Evolutionary conservation across 2,888 invertebrate species (phyloP).

Genomic region (Drosophila histrio): DNA sequence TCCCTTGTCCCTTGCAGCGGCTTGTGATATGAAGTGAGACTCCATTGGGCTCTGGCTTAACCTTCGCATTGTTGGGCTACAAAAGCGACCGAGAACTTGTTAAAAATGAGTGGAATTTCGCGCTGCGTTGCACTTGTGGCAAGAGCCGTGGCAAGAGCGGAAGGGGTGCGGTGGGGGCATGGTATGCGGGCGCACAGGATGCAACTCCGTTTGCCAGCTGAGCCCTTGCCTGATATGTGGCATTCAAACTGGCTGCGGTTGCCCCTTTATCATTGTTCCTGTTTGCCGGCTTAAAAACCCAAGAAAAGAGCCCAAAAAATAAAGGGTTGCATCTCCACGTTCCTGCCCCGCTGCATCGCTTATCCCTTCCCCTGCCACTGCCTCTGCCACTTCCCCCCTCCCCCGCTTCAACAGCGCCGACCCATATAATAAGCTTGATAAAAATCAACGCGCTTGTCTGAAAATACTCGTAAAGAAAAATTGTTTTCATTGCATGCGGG

Average conservation of each 20-base stretch:
- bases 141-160: slow-evolving; percentile 8
- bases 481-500: slow-evolving; percentile 74
- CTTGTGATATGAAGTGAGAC: slow-evolving; percentile 63
- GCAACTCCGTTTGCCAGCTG: slow-evolving; percentile 58
- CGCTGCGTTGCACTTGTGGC: slow-evolving; percentile 76
- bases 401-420: slow-evolving; percentile 26
- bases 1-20: slow-evolving; percentile 5
- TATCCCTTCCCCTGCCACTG: not conserved
- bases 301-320: slow-evolving; percentile 16
- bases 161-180: not conserved
- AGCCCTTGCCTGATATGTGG: slow-evolving; percentile 48
- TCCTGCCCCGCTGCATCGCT: not conserved
- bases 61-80: slow-evolving; percentile 77
- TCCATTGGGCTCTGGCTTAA: slow-evolving; percentile 44
- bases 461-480: slow-evolving; percentile 51
- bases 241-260: slow-evolving; percentile 42
- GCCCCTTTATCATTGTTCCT: slow-evolving; percentile 48
- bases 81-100: slow-evolving; percentile 76
- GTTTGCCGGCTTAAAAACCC: slow-evolving; percentile 48
- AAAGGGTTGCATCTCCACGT: slow-evolving; percentile 55
- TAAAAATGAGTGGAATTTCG: slow-evolving; percentile 81
- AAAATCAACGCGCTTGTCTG: slow-evolving; percentile 68
- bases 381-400: too few species aligned
- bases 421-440: slow-evolving; percentile 78
- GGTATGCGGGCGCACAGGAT: slow-evolving; percentile 56